A percentile compares a stretch with the other conserved stretches of the same genome.
These are phyloP conservation scores for Gallinago solitaria DNA, from an alignment of 2,797 vertebrate genomes.

Conservation along the genomic window DNA sequence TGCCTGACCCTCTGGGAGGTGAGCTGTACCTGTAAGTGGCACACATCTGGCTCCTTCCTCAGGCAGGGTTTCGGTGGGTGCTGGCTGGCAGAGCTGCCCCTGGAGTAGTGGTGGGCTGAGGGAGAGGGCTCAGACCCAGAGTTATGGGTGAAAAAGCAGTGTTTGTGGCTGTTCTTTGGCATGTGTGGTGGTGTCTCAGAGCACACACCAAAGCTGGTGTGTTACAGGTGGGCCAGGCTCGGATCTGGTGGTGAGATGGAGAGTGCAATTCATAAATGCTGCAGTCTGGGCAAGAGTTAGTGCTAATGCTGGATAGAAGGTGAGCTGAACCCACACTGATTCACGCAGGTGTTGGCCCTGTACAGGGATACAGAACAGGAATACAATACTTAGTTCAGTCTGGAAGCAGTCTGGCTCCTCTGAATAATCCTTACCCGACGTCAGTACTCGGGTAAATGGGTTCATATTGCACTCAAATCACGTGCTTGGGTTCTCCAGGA, in stretches of 20 bases:
- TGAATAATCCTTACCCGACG: background rate
- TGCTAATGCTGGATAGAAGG: fast-evolving
- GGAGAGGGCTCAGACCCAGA: background rate
- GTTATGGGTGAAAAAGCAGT: background rate
- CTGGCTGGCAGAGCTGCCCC: background rate
- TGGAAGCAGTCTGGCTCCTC: background rate
- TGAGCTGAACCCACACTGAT: background rate
- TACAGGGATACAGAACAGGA: background rate
- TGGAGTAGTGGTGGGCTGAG: background rate
- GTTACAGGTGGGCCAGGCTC: too few relatives aligned
- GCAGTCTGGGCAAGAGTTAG: background rate
- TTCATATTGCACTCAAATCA: background rate
- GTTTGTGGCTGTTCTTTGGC: background rate
- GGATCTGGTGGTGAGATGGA: background rate
- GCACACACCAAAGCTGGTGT: background rate
- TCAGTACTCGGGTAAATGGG: background rate
- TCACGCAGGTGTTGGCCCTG: background rate
- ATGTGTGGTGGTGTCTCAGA: background rate
- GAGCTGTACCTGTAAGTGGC: background rate
- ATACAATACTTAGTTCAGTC: too few relatives aligned
- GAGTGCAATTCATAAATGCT: background rate
- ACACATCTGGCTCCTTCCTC: fast-evolving
- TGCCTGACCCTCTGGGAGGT: background rate
- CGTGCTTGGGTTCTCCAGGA: background rate
- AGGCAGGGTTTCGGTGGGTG: background rate